A percentile compares a stretch with the other conserved stretches of the same genome.
These are phyloP conservation scores for Apantesis nais DNA, from an alignment of 2,888 invertebrate species.

Conservation along the genomic window DNA sequence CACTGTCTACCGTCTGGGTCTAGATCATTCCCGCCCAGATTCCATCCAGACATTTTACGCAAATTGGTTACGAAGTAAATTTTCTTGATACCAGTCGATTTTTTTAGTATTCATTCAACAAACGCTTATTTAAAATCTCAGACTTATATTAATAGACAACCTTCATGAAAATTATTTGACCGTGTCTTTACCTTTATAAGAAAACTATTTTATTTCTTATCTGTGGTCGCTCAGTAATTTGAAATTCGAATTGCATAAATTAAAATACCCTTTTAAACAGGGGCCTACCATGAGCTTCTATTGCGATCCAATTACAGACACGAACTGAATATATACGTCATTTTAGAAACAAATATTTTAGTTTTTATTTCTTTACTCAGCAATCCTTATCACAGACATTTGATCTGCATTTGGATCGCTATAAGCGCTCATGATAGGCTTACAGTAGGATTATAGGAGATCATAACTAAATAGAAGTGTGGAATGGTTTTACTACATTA, in stretches of 20 bases:
- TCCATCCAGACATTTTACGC: conserved; percentile 47
- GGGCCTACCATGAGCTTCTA: too few relatives aligned
- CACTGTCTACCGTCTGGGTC: conserved; percentile 57
- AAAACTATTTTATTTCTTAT: conserved; percentile 1
- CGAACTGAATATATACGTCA: too few relatives aligned
- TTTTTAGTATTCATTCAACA: conserved; percentile 17
- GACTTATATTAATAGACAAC: neutral
- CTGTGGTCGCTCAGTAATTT: conserved; percentile 9
- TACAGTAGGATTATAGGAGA: neutral
- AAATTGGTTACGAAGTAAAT: conserved; percentile 42
- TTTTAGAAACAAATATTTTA: too few relatives aligned
- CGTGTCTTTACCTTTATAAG: neutral
- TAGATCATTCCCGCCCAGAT: conserved; percentile 52
- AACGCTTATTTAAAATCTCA: neutral
- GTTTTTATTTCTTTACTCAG: too few relatives aligned
- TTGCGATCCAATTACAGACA: too few relatives aligned
- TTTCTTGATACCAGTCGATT: conserved; percentile 20
- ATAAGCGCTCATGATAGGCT: too few relatives aligned
- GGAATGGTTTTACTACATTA: neutral
- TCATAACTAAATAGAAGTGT: neutral
- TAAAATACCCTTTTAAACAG: neutral
- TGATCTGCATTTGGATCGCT: too few relatives aligned
- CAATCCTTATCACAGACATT: too few relatives aligned
- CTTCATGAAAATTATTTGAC: neutral
- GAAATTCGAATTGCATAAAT: conserved; percentile 15